Base-by-base conservation (phyloP, 2,797 vertebrate species). In the Mareca strepera region DNA sequence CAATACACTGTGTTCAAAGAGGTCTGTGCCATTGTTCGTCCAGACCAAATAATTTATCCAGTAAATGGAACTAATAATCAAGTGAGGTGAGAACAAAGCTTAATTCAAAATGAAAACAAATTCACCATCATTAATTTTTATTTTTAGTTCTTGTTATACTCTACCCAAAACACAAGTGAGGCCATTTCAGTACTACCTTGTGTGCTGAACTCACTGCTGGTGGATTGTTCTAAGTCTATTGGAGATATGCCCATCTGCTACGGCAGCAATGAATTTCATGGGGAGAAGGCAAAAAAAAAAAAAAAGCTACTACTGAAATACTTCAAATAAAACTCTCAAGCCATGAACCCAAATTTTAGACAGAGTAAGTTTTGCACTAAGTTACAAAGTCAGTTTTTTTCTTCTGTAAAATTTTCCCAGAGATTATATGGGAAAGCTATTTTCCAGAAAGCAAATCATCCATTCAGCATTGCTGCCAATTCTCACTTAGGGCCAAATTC, bases 381-480 rank as follows among this genome's bases (percentile, higher is more conserved):
- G 69, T 72, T 69, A 80, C 29, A 52, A 73, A 90, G 64, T 80
- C 33, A 73, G 33, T 20, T n/a, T 69, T 83, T 83, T 67, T 41
- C 68, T 82, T 55, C 72, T 43, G 74, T 58, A 88, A 64, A 74
- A 28, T 62, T 79, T 89, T 94, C 84, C 83, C 92, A 80, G 86
- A 72, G 69, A 92, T 84, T 92, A 68, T 70, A 94, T 17, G 81
- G 92, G 69, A 95, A 94, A 96, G 53, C 50, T 80, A 2, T 93
- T 95, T 95, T 92, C 88, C 94, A 94, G 83, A 94, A 94, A 92
- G 88, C 75, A 82, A 93, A 77, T 60, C 11, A 72, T 70, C 88
- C 90, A 80, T 82, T 86, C 86, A 72, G 82, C 60, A 75, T 17
- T 2, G 3, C 86, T 93, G 93, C 92, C 94, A 92, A 6, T 77